phyloP scores from a whole-genome alignment of 2,113 vertebrate species.

The Hipposideros armiger region DNA sequence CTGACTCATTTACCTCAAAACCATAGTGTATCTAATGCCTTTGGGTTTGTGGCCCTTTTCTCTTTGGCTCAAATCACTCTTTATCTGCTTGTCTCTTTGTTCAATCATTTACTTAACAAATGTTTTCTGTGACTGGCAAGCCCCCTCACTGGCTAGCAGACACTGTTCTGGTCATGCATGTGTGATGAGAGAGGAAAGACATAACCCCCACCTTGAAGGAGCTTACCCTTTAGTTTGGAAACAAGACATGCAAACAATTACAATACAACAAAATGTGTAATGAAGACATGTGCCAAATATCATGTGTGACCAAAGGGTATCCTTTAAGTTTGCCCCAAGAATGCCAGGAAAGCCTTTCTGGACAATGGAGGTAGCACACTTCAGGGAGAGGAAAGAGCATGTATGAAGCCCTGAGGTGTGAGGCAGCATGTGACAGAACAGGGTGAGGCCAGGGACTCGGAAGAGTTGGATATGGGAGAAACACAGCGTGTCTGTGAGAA shows the following conservation, averaged over 20 bases:
- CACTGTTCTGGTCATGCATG: neutral
- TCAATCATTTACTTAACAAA: conserved; percentile 7
- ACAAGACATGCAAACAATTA: neutral
- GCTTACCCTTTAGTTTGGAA: conserved; percentile 1
- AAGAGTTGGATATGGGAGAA: neutral
- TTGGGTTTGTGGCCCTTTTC: neutral
- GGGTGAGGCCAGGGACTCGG: neutral
- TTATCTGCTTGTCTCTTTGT: neutral
- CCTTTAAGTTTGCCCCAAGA: neutral
- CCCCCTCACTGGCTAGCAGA: neutral
- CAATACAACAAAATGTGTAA: neutral
- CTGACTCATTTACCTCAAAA: conserved; percentile 32
- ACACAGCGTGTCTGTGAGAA: neutral
- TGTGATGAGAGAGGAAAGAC: neutral
- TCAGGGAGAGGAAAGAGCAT: neutral
- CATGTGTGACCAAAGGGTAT: neutral
- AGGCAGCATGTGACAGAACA: neutral
- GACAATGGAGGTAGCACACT: neutral
- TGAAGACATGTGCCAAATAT: neutral
- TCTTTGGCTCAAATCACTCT: neutral
- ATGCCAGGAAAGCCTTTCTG: neutral
- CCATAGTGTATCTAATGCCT: neutral
- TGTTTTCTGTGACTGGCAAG: neutral
- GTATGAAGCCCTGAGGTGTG: neutral
- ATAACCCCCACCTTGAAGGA: neutral